Conservation (phyloP, 2,113 vertebrate genomes). For the Thinocorus orbignyianus region DNA sequence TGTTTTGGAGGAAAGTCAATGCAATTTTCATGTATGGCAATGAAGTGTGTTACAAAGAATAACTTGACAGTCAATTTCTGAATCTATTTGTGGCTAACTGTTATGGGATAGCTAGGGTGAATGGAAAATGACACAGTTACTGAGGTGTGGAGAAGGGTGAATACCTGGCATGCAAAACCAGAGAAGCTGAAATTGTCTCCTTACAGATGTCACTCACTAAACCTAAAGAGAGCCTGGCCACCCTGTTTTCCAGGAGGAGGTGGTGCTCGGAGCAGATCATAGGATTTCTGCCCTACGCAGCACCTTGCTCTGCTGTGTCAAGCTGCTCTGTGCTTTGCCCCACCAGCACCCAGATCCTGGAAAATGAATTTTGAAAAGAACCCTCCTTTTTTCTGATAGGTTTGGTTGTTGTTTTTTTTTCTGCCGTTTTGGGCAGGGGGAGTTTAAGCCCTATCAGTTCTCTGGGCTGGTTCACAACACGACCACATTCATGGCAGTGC, state of each 20-base stretch:
- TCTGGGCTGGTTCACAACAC: neutral
- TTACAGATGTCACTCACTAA: neutral
- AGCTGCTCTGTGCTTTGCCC: neutral
- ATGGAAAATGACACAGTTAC: neutral
- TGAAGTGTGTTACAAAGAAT: constrained; percentile 26
- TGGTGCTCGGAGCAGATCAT: neutral
- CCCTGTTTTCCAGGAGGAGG: neutral
- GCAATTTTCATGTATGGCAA: neutral
- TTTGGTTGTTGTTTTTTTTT: neutral
- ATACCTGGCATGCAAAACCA: neutral
- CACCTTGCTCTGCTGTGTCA: neutral
- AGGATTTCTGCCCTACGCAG: neutral
- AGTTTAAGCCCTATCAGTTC: neutral
- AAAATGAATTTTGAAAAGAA: neutral
- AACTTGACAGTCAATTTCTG: constrained; percentile 45
- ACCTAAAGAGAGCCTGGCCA: neutral
- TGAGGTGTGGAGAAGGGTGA: neutral
- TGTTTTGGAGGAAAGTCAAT: neutral
- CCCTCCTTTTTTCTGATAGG: fast-evolving
- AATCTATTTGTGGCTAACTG: constrained; percentile 41
- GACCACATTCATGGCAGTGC: fast-evolving
- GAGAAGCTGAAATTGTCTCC: neutral
- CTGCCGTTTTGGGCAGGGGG: neutral
- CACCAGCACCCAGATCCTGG: fast-evolving
- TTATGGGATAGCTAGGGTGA: neutral